phyloP scores from a whole-genome alignment of 2,888 invertebrate species.

The Epinotia demarniana region DNA sequence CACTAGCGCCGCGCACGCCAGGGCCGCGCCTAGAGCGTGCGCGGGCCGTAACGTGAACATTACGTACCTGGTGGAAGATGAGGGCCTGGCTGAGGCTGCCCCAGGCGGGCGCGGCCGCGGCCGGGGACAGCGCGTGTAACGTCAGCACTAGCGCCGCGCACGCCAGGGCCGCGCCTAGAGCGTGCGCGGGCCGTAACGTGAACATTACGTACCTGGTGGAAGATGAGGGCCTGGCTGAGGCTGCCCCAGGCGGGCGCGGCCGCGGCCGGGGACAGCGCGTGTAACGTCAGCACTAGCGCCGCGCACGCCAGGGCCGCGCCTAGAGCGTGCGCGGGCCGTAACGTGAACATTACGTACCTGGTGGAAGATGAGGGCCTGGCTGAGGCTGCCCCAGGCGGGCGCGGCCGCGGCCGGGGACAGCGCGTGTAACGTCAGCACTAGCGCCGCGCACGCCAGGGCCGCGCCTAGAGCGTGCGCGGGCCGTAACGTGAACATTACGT shows the following conservation, averaged over 20 bases:
- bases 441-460: constrained; percentile 92
- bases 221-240: constrained; percentile 99
- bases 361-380: constrained; percentile 99
- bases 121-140: constrained; percentile 95
- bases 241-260: constrained; percentile 96
- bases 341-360: constrained; percentile 98
- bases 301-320: constrained; percentile 94
- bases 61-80: constrained; percentile 98
- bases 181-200: constrained; percentile 95
- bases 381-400: constrained; percentile 97
- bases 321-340: constrained; percentile 95
- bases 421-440: constrained; percentile 95
- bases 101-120: constrained; percentile 93
- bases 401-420: constrained; percentile 93
- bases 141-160: constrained; percentile 94
- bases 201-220: constrained; percentile 99
- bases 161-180: constrained; percentile 93
- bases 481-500: constrained; percentile 97
- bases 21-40: constrained; percentile 94
- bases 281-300: constrained; percentile 93
- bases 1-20: constrained; percentile 93
- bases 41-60: constrained; percentile 98
- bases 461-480: constrained; percentile 95
- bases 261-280: constrained; percentile 94
- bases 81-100: constrained; percentile 99